Evolutionary conservation across 2,888 invertebrate genomes (phyloP).

Genomic region (Zonitis immaculata): DNA sequence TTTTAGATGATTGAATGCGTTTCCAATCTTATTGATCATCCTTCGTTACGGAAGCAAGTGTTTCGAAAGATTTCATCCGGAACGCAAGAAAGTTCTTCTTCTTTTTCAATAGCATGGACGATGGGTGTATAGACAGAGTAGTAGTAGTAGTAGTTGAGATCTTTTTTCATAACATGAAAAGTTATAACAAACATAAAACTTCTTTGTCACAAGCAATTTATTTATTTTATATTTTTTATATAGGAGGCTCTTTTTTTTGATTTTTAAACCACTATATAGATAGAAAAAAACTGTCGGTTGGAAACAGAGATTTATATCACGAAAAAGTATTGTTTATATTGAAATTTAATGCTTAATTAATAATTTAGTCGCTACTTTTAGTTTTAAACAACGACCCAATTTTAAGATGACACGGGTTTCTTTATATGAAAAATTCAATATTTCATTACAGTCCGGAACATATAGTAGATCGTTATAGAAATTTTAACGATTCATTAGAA

Average conservation of each 20-base stretch:
- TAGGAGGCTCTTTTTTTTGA: neutral
- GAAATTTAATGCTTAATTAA: too few species aligned
- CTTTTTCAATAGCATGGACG: too few species aligned
- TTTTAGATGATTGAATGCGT: conserved; percentile 18
- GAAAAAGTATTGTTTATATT: too few species aligned
- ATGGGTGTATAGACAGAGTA: too few species aligned
- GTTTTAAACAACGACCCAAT: too few species aligned
- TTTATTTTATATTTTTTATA: neutral
- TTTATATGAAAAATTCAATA: too few species aligned
- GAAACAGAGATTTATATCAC: neutral
- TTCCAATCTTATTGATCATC: conserved; percentile 17
- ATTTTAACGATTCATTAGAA: too few species aligned
- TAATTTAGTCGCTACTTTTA: too few species aligned
- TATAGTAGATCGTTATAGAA: too few species aligned
- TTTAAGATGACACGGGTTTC: too few species aligned
- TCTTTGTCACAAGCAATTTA: neutral
- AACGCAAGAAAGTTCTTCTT: neutral
- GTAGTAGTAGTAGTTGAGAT: neutral
- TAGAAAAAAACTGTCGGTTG: neutral
- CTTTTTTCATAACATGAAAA: neutral
- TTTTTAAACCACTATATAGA: too few species aligned
- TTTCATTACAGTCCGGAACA: too few species aligned
- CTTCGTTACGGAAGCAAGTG: conserved; percentile 11
- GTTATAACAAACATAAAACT: neutral
- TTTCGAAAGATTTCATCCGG: conserved; percentile 10